These are phyloP conservation scores for Phaethon lepturus DNA, from an alignment of 2,113 vertebrate species.

Conservation along the genomic window DNA sequence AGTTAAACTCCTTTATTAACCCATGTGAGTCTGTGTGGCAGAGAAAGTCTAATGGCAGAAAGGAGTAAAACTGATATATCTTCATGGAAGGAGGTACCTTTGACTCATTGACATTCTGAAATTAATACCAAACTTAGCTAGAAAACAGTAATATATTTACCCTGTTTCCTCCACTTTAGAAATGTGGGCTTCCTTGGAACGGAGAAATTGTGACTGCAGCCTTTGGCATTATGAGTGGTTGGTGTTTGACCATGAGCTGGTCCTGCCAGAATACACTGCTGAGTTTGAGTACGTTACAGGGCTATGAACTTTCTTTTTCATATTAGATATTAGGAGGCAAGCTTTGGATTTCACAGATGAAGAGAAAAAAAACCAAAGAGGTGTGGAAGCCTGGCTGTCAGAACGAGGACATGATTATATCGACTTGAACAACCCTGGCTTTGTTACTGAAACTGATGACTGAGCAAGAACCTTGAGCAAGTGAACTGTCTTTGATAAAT, in stretches of 20 bases:
- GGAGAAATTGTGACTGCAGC: slow-evolving; percentile 69
- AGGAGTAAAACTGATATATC: not conserved
- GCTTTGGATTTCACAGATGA: not conserved
- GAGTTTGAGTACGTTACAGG: slow-evolving; percentile 82
- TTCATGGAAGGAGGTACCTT: not conserved
- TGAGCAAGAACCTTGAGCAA: too few relatives aligned
- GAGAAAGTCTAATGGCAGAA: not conserved
- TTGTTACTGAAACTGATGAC: too few relatives aligned
- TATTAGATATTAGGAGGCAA: not conserved
- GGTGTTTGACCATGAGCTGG: slow-evolving; percentile 84
- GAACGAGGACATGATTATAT: too few relatives aligned
- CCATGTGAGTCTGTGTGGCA: not conserved
- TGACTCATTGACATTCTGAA: not conserved
- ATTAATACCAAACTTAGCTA: not conserved
- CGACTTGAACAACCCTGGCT: too few relatives aligned
- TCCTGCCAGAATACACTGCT: slow-evolving; percentile 84
- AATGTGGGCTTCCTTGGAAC: slow-evolving; percentile 14
- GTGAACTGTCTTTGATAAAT: too few relatives aligned
- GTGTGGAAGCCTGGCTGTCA: too few relatives aligned
- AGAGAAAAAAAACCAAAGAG: not conserved
- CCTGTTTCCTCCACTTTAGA: slow-evolving; percentile 13
- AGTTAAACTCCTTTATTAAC: not conserved
- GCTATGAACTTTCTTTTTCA: slow-evolving; percentile 54
- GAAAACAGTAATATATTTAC: not conserved
- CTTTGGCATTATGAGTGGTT: slow-evolving; percentile 80